Conservation (phyloP, 1,140 invertebrate species). For the Hypsibius dujardini region DNA sequence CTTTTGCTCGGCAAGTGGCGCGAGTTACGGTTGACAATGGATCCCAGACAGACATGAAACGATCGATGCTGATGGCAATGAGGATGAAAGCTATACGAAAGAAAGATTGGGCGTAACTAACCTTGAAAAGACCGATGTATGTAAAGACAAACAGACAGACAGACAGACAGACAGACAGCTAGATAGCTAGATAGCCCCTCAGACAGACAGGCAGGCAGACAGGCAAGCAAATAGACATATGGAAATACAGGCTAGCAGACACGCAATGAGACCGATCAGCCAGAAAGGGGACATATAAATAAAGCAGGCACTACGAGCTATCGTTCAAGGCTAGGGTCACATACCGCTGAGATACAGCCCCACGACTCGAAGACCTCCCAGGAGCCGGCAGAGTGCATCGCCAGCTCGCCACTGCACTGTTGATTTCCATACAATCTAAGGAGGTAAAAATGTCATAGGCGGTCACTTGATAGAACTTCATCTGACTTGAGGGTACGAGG, state of each 20-base stretch:
- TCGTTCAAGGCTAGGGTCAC: background rate
- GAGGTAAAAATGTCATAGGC: too few species aligned
- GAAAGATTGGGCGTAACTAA: background rate
- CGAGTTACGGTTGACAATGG: background rate
- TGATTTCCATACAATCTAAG: conserved; percentile 5
- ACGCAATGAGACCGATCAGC: too few species aligned
- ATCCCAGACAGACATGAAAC: conserved; percentile 16
- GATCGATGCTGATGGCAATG: conserved; percentile 15
- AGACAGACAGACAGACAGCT: too few species aligned
- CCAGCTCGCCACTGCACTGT: conserved; percentile 6
- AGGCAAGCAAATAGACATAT: too few species aligned
- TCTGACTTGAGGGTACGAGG: too few species aligned
- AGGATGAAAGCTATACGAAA: background rate
- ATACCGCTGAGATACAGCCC: conserved; percentile 8
- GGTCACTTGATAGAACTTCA: too few species aligned
- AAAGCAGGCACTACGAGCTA: background rate
- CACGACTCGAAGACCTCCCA: background rate
- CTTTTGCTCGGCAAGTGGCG: conserved; percentile 8
- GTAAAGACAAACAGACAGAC: too few species aligned
- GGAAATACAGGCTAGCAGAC: too few species aligned
- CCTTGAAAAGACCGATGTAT: too few species aligned
- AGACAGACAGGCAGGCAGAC: too few species aligned
- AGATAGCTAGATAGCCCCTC: too few species aligned
- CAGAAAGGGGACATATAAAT: background rate
- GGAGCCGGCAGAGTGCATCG: background rate